Conservation (phyloP, 2,113 vertebrate genomes). For the Oryzias javanicus region DNA sequence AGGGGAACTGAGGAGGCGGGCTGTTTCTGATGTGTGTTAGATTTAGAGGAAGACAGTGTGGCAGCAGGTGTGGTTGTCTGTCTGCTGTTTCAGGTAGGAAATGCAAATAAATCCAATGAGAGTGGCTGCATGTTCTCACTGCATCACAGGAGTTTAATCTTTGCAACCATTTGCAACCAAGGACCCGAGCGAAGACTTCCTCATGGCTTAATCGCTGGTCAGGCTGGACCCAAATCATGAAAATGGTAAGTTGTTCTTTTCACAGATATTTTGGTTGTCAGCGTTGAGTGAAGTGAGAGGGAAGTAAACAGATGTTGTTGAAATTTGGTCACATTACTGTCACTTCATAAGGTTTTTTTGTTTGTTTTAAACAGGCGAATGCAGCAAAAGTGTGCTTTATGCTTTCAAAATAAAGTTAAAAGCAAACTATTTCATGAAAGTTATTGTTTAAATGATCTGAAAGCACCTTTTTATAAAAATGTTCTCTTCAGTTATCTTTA, state of each 20-base stretch:
- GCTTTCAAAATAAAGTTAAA: too few species aligned
- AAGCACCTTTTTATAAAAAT: too few species aligned
- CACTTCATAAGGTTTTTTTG: neutral
- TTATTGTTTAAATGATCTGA: too few species aligned
- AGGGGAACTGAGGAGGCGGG: slow-evolving; percentile 4
- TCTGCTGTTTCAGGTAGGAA: slow-evolving; percentile 45
- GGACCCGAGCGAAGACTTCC: slow-evolving; percentile 40
- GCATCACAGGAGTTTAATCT: slow-evolving; percentile 18
- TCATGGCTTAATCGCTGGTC: slow-evolving; percentile 42
- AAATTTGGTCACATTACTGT: slow-evolving; percentile 1
- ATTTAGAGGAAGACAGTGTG: slow-evolving; percentile 11
- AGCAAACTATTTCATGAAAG: too few species aligned
- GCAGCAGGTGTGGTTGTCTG: slow-evolving; percentile 31
- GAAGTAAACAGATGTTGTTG: slow-evolving; percentile 31
- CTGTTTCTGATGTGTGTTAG: slow-evolving; percentile 6
- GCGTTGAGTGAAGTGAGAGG: slow-evolving; percentile 11
- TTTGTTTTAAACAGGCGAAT: neutral
- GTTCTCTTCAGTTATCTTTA: too few species aligned
- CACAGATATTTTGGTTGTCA: slow-evolving; percentile 1
- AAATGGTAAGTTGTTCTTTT: slow-evolving; percentile 69
- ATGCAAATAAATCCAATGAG: slow-evolving; percentile 62
- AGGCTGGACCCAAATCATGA: slow-evolving; percentile 28
- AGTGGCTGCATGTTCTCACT: slow-evolving; percentile 26
- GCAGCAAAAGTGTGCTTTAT: neutral
- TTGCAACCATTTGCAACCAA: slow-evolving; percentile 51